These are phyloP conservation scores for Aulostomus chinensis DNA, from an alignment of 2,797 vertebrate species.

Conservation along the genomic window DNA sequence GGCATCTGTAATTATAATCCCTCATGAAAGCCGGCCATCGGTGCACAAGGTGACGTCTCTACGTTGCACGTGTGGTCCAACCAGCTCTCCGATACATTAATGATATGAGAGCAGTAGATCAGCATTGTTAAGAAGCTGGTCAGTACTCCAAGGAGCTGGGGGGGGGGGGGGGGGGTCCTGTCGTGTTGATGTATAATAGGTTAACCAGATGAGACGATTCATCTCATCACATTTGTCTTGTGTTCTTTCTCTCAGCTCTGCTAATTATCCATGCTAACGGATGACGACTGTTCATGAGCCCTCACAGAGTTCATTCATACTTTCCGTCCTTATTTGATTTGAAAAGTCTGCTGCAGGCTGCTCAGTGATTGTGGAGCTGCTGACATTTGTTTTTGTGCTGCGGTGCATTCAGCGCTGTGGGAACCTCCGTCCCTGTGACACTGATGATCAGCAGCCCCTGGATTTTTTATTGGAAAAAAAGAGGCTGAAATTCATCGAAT, in stretches of 20 bases:
- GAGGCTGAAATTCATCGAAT: slow-evolving; percentile 2
- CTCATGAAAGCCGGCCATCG: no score
- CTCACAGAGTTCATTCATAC: slow-evolving; percentile 2
- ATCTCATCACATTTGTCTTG: slow-evolving; percentile 11
- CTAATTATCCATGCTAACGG: slow-evolving; percentile 13
- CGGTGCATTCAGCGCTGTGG: slow-evolving; percentile 35
- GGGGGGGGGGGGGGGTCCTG: no score
- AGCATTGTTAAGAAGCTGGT: no score
- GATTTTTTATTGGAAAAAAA: slow-evolving; percentile 15
- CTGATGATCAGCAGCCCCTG: slow-evolving; percentile 26
- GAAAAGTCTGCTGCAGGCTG: slow-evolving; percentile 41
- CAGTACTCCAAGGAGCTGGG: no score
- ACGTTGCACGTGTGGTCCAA: no score
- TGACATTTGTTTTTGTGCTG: slow-evolving; percentile 53
- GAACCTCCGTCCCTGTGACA: slow-evolving; percentile 31
- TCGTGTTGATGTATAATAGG: no score
- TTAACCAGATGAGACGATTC: slow-evolving; percentile 3
- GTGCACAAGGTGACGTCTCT: no score
- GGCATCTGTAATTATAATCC: no score
- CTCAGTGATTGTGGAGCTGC: slow-evolving; percentile 22
- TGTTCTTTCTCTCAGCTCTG: slow-evolving; percentile 3
- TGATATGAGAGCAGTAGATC: no score
- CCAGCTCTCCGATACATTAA: no score
- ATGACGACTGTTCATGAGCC: slow-evolving; percentile 19
- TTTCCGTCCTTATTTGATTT: slow-evolving; percentile 36